Base-by-base conservation (phyloP, 2,888 invertebrate genomes). In the Scrobipalpa costella region DNA sequence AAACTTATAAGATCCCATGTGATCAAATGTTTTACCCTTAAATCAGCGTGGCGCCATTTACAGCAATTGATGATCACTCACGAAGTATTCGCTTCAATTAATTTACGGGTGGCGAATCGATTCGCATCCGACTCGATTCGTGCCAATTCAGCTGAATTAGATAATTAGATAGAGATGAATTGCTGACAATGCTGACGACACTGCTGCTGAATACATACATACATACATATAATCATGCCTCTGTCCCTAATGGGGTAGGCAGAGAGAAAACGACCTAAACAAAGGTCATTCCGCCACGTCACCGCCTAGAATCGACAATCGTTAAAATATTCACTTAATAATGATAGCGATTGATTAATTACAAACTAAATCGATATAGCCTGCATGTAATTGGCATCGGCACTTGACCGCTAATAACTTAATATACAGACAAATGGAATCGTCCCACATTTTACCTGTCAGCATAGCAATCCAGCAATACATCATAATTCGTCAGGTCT, bases 401-500 rank as follows among this genome's bases (percentile, higher is more conserved):
- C 27, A 27, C 27, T 27, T 27, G 27, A 27, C 27, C 27, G 27
- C 27, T 27, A 27, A 27, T 27, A 27, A 27, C 27, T 27, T 27
- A 27, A 36, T 11, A 36, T 7, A 44, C 44, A 50, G 21, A 50
- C 21, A 50, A 50, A 21, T 50, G n/a, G 5, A 49, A 21, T 11
- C 21, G 50, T 19, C 50, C 21, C 50, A 50, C 50, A 11, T 2
- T 11, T 50, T n/a, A 19, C 44, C 1, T 50, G 50, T 50, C 50
- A 21, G 19, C 50, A 50, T 21, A 19, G 21, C 7, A 50, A 50
- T 50, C 11, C 3, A 9, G 19, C 50, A 50, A 50, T 21, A 50
- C 11, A 50, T 50, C 50, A 50, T 44, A 50, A 52, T 52, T 52
- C 27, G 52, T 52, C 52, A 52, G 52, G 27, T 52, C 27, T 52